Base-by-base conservation (phyloP, 2,888 invertebrate species). In the Drosophila neonasuta region DNA sequence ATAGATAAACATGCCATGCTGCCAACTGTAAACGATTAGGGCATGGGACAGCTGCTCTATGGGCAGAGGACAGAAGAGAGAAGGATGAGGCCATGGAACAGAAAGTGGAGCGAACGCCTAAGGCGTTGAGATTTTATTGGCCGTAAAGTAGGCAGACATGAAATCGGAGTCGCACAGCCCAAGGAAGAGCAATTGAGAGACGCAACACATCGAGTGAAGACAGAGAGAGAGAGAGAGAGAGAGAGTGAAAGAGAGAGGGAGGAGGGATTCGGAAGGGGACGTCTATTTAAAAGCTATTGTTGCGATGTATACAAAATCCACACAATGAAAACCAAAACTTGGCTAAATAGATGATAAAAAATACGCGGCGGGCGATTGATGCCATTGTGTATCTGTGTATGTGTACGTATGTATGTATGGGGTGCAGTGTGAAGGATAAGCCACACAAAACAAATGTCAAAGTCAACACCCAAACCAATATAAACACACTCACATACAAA, bases 391-490 rank as follows among this genome's bases (percentile, higher is more conserved):
- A 24, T 24, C 24, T 24, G 24, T 24, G 24, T 24, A 1, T 24
- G 24, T 24, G 6, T 20, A 20, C 2, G 17, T 20, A 2, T 20
- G 2, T 20, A 20, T 20, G 20, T 24, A 0, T 24, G 67, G 76
- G 58, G 59, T 52, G 57, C 63, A 64, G 60, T 73, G 77, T 73
- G 78, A 85, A 79, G 87, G 85, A 85, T 83, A 85, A 79, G 85
- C 82, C 72, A 54, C 69, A 81, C 80, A 87, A 85, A 85, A 79
- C 83, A 87, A 83, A 83, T 83, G 83, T 87, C 83, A 87, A 87
- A 85, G 86, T 82, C 83, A 87, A 82, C 73, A 87, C 70, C 74
- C 77, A 69, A 71, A 68, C 67, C 62, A 68, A 71, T 66, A 74
- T 52, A 71, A 50, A 68, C 49, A 59, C 41, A 15, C 52, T 49